These are phyloP conservation scores for Psilanteris sp. DNA, from an alignment of 1,140 invertebrate genomes.

Conservation along the genomic window DNA sequence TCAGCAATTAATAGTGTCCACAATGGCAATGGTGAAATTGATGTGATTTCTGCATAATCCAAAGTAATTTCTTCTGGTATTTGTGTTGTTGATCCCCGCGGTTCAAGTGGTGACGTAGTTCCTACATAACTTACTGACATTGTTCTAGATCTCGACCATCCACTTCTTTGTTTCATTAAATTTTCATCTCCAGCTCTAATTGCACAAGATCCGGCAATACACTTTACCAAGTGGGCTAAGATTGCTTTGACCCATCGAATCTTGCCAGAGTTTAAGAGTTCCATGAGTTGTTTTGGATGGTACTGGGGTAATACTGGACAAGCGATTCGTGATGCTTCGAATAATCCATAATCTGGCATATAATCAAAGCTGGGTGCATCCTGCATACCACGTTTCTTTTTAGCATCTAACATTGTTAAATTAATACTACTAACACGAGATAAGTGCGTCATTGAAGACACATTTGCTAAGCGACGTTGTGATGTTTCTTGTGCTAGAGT, in stretches of 20 bases:
- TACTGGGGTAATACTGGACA: constrained; percentile 99
- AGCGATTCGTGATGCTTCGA: constrained; percentile 97
- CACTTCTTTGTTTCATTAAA: constrained; percentile 77
- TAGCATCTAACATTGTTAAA: constrained; percentile 87
- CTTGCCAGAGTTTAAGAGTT: constrained; percentile 98
- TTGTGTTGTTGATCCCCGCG: constrained; percentile 82
- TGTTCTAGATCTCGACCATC: constrained; percentile 92
- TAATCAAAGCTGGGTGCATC: constrained; percentile 83
- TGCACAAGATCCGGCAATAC: constrained; percentile 86
- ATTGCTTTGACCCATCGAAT: constrained; percentile 99
- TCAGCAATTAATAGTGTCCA: constrained; percentile 97
- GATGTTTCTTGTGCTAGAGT: constrained; percentile 86
- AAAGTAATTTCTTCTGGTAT: constrained; percentile 92
- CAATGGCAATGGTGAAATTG: constrained; percentile 96
- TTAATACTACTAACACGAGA: constrained; percentile 91
- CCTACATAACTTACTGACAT: constrained; percentile 92
- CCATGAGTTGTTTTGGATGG: constrained; percentile 99
- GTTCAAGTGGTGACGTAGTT: constrained; percentile 81
- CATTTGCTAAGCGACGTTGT: constrained; percentile 84
- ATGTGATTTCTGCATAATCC: constrained; percentile 97
- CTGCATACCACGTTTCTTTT: constrained; percentile 84
- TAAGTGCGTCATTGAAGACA: constrained; percentile 88
- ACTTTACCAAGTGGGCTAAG: constrained; percentile 94
- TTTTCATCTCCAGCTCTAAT: constrained; percentile 83
- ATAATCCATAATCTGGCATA: constrained; percentile 96